Evolutionary conservation across 92 coral and sea anemone genomes (phyloP).

Genomic region (Blastomussa wellsi): DNA sequence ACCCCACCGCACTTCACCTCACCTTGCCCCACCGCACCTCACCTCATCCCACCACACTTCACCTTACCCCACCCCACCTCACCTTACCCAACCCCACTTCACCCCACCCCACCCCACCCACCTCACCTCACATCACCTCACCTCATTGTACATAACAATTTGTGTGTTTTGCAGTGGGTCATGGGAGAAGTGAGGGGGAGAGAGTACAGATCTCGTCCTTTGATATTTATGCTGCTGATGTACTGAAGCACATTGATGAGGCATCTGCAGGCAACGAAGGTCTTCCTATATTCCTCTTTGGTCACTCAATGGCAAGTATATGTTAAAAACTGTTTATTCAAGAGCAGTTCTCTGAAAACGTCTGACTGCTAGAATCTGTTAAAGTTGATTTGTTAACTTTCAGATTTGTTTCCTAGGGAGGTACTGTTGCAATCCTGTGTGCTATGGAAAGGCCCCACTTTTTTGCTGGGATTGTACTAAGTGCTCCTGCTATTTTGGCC

Average conservation of each 20-base stretch:
- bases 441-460: constrained; percentile 87
- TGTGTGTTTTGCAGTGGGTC: constrained; percentile 59
- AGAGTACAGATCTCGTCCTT: constrained; percentile 65
- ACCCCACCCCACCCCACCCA: not conserved
- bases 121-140: not conserved
- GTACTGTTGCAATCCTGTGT: constrained; percentile 81
- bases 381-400: not conserved
- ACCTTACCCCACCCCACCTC: not conserved
- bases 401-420: constrained; percentile 64
- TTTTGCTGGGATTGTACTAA: constrained; percentile 80
- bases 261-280: constrained; percentile 45
- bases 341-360: not conserved
- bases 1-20: not conserved
- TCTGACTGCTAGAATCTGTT: not conserved
- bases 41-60: not conserved
- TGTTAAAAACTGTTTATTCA: too few relatives aligned
- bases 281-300: constrained; percentile 74
- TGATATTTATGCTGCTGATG: constrained; percentile 62
- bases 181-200: constrained; percentile 80
- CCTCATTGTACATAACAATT: not conserved
- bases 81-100: not conserved
- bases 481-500: constrained; percentile 83
- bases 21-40: not conserved
- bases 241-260: constrained; percentile 69
- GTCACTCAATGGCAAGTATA: constrained; percentile 77